Base-by-base conservation (phyloP, 2,797 vertebrate species). In the Squalus acanthias region DNA sequence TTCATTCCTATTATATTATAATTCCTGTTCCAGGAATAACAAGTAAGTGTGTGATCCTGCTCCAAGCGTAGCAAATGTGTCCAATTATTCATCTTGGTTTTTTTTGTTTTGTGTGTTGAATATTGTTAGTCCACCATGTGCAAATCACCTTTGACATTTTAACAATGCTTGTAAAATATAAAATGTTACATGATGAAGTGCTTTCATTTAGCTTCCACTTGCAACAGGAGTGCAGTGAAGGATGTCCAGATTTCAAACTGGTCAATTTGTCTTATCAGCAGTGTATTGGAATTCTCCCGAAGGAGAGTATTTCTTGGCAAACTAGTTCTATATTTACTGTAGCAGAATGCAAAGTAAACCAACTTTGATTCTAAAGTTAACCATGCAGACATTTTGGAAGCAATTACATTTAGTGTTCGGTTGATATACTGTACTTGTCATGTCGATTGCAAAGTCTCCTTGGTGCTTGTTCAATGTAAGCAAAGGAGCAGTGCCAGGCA, bases 301-400 rank as follows among this genome's bases (percentile, higher is more conserved):
- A 29, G 87, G 15, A 6, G 88, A 5, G n/a, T 63, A 63, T 91
- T 63, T 63, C 60, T 91, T 63, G 57, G 12, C 88, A 91, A 63
- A 91, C 26, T 91, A 63, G 26, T 63, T 91, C 29, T 6, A 63
- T 63, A 63, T n/a, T 60, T 63, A 91, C 13, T 15, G 33, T 63
- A 91, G 26, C 5, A 33, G 12, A 5, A 63, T 57, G 63, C 57
- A 91, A 91, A n/a, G 57, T 8, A 91, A 13, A 57, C 24, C 13
- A 60, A n/a, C 88, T 63, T 91, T 91, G 57, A 85, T 4, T 50
- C 15, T 85, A 85, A 85, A 85, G 22, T 17, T 85, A 46, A 50
- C 20, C 39, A 85, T 85, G 79, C 79, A 85, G 79, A 85, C 39
- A 85, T 85, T 85, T 85, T 85, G 17, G 79, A 85, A 85, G 79